phyloP scores from a whole-genome alignment of 2,113 vertebrate genomes.

The Neotoma lepida region DNA sequence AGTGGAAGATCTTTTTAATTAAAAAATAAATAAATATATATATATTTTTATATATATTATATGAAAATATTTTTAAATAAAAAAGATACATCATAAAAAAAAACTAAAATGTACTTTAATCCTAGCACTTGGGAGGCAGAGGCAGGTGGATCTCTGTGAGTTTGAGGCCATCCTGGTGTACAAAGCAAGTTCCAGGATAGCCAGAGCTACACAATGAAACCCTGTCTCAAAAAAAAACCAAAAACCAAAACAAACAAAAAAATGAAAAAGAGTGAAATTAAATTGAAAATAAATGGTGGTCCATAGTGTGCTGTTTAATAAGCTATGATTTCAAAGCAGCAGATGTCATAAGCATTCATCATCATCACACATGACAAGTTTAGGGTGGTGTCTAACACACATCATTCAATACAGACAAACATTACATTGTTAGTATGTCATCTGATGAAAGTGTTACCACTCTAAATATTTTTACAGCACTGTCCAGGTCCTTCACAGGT shows the following conservation, averaged over 20 bases:
- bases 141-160: too few species aligned
- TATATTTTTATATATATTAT: too few species aligned
- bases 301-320: neutral
- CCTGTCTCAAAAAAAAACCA: too few species aligned
- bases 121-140: too few species aligned
- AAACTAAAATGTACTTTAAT: neutral
- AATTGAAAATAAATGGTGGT: neutral
- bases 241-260: too few species aligned
- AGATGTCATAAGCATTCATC: neutral
- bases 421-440: neutral
- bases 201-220: too few species aligned
- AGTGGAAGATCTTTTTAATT: too few species aligned
- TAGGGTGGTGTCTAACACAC: neutral
- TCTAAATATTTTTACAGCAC: conserved; percentile 6
- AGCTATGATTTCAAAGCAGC: neutral
- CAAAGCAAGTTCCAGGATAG: too few species aligned
- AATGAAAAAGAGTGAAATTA: neutral
- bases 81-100: too few species aligned
- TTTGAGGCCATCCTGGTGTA: too few species aligned
- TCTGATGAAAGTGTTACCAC: neutral
- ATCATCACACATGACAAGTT: neutral
- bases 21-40: too few species aligned
- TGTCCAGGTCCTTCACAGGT: neutral
- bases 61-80: too few species aligned
- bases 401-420: neutral